phyloP scores from a whole-genome alignment of 1,140 invertebrate species.

The Campodea augens region DNA sequence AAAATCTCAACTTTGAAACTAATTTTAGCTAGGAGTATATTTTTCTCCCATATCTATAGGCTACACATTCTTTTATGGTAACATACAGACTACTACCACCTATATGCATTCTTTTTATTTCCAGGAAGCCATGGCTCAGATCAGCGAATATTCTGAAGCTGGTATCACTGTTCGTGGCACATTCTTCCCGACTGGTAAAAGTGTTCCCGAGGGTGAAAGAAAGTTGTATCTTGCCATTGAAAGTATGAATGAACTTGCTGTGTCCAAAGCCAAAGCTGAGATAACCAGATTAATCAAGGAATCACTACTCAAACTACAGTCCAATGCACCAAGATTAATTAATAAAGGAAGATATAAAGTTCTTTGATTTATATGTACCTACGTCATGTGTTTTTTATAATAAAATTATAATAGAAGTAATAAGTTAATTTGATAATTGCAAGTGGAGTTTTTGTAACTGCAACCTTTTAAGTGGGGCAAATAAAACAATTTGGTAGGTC shows the following conservation, averaged over 20 bases:
- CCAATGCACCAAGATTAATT: conserved; percentile 62
- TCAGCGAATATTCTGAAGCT: conserved; percentile 96
- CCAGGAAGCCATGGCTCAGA: conserved; percentile 88
- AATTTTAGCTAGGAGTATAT: neutral
- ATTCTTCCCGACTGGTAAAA: conserved; percentile 76
- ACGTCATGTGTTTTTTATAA: too few relatives aligned
- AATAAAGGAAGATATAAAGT: conserved; percentile 93
- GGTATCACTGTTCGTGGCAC: conserved; percentile 97
- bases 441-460: too few relatives aligned
- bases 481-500: too few relatives aligned
- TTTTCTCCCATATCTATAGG: neutral
- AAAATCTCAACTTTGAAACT: too few relatives aligned
- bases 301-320: conserved; percentile 82
- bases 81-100: neutral
- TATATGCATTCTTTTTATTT: conserved; percentile 15
- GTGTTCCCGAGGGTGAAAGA: conserved; percentile 71
- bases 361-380: conserved; percentile 45
- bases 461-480: too few relatives aligned
- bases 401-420: too few relatives aligned
- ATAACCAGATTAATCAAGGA: conserved; percentile 96
- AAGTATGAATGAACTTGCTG: conserved; percentile 87
- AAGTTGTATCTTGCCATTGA: conserved; percentile 98
- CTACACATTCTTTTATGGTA: too few relatives aligned
- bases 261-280: conserved; percentile 95
- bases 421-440: too few relatives aligned